These are phyloP conservation scores for Phrynosoma blainvillii DNA, from an alignment of 2,113 vertebrate species.

Conservation along the genomic window DNA sequence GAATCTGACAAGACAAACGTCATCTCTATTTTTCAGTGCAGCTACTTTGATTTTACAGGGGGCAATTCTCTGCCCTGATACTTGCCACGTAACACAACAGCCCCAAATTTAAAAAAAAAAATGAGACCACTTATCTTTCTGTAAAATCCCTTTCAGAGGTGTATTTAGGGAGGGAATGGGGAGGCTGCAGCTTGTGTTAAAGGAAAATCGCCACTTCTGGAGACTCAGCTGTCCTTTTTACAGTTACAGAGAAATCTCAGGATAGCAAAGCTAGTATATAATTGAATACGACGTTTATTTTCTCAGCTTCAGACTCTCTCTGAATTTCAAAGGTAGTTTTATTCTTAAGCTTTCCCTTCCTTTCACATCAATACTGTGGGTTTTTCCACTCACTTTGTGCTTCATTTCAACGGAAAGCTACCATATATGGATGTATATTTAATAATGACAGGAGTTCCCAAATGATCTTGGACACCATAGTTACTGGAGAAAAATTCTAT, in stretches of 20 bases:
- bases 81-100: too few species aligned
- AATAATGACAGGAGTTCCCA: not conserved
- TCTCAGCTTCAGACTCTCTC: not conserved
- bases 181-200: too few species aligned
- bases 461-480: not conserved
- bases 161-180: too few species aligned
- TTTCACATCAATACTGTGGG: not conserved
- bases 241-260: not conserved
- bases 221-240: too few species aligned
- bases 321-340: not conserved
- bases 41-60: not conserved
- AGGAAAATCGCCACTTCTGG: too few species aligned
- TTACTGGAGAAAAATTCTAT: not conserved
- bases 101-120: too few species aligned
- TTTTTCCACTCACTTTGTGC: not conserved
- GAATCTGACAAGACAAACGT: not conserved
- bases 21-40: too few species aligned
- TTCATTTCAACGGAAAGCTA: not conserved
- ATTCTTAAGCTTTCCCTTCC: not conserved
- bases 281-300: not conserved
- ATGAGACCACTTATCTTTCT: too few species aligned
- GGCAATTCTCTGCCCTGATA: too few species aligned
- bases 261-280: too few species aligned
- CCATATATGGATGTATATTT: not conserved
- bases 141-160: too few species aligned